Evolutionary conservation across 2,113 vertebrate genomes (phyloP).

Genomic region (Dromiciops gliroides): DNA sequence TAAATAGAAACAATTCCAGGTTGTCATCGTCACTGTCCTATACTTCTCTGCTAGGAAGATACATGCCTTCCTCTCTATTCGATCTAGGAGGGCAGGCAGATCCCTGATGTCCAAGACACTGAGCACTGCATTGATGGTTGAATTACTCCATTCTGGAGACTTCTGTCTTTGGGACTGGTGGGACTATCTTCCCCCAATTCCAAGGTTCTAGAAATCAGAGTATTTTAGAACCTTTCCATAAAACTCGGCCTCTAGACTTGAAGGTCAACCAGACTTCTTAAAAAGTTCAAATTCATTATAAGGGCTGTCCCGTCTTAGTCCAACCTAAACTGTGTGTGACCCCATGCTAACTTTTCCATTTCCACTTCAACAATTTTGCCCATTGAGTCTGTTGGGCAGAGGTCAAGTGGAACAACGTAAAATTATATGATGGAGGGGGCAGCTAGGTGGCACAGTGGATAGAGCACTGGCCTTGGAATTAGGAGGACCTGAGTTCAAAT

Average conservation of each 20-base stretch:
- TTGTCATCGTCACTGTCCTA: conserved; percentile 54
- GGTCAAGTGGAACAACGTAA: not conserved
- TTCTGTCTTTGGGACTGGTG: not conserved
- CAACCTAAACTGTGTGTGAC: not conserved
- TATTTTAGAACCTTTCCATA: not conserved
- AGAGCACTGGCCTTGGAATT: too few species aligned
- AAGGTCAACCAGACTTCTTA: not conserved
- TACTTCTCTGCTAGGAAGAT: conserved; percentile 59
- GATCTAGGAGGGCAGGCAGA: not conserved
- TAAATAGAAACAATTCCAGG: conserved; percentile 50
- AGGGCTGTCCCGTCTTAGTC: not conserved
- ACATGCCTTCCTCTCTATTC: conserved; percentile 35
- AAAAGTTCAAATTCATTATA: not conserved
- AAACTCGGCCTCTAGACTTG: not conserved
- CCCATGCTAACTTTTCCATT: not conserved
- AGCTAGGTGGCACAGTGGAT: too few species aligned
- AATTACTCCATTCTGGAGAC: not conserved
- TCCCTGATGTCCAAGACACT: not conserved
- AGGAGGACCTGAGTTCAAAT: too few species aligned
- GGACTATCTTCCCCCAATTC: not conserved
- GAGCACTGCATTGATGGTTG: not conserved
- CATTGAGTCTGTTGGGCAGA: not conserved
- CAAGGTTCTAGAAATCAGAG: not conserved
- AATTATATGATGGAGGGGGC: too few species aligned
- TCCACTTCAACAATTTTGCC: not conserved